Percentiles rank a stretch among this genome's conserved stretches.
Conservation (phyloP, 2,797 vertebrate species). For the Siniperca scherzeri region DNA sequence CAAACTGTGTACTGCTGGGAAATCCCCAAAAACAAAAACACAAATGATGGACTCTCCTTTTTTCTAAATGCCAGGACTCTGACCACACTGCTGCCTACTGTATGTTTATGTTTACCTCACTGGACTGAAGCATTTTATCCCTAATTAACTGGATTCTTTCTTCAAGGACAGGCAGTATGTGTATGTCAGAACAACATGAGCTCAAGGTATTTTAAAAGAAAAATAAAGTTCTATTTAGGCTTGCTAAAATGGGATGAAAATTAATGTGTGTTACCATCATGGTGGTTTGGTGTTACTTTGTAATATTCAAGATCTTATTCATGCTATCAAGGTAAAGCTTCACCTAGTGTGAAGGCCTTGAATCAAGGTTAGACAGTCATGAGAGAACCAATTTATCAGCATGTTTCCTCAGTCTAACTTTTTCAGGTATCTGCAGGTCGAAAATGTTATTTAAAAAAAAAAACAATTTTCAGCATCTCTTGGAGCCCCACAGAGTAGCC, state of each 20-base stretch:
- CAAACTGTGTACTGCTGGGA: constrained; percentile 29
- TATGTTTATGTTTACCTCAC: constrained; percentile 57
- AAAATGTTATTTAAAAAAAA: too few relatives aligned
- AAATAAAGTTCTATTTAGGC: not conserved
- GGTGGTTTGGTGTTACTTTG: not conserved
- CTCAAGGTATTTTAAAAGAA: not conserved
- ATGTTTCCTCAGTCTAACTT: not conserved
- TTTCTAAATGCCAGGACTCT: constrained; percentile 31
- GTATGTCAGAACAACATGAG: not conserved
- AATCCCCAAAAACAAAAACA: constrained; percentile 39
- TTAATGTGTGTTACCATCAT: not conserved
- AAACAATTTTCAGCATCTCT: not conserved
- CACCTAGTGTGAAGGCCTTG: not conserved
- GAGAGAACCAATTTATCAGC: not conserved
- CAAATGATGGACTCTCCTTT: constrained; percentile 47
- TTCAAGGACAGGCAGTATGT: not conserved
- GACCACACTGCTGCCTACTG: constrained; percentile 46
- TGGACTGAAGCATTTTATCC: constrained; percentile 32
- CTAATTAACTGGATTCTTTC: constrained; percentile 33
- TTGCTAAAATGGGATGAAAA: not conserved
- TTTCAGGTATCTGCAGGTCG: not conserved
- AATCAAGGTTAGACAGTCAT: not conserved
- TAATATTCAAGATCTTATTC: not conserved
- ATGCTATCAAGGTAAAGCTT: not conserved
- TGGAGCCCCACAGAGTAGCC: not conserved